Evolutionary conservation across 2,113 vertebrate species (phyloP).

Genomic region (Passer domesticus): DNA sequence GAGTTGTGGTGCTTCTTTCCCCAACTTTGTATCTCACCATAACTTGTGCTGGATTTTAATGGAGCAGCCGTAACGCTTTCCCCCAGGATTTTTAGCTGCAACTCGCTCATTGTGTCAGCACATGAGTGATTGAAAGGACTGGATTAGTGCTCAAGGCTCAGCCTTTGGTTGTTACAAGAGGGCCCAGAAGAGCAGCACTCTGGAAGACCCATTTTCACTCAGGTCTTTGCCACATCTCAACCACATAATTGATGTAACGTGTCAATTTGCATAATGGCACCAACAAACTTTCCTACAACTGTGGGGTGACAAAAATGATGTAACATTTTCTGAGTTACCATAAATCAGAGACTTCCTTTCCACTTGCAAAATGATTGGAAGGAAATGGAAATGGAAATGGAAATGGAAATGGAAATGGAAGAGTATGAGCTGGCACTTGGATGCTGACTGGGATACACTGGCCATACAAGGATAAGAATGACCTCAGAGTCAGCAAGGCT

Average conservation of each 20-base stretch:
- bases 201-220: not conserved
- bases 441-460: not conserved
- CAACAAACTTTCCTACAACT: not conserved
- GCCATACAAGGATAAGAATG: not conserved
- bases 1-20: not conserved
- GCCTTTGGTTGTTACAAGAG: not conserved
- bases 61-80: not conserved
- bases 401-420: too few relatives aligned
- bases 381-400: not conserved
- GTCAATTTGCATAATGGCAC: not conserved
- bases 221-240: not conserved
- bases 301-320: not conserved
- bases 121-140: not conserved
- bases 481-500: not conserved
- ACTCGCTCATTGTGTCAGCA: not conserved
- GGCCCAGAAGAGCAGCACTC: not conserved
- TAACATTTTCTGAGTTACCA: not conserved
- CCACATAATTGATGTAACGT: not conserved
- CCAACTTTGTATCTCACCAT: fast-evolving
- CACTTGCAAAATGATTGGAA: not conserved
- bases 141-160: not conserved
- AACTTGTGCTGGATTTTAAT: not conserved
- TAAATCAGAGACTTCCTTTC: not conserved
- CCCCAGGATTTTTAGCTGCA: not conserved
- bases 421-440: not conserved